Conservation (phyloP, 1,140 invertebrate species). For the Solen grandis region DNA sequence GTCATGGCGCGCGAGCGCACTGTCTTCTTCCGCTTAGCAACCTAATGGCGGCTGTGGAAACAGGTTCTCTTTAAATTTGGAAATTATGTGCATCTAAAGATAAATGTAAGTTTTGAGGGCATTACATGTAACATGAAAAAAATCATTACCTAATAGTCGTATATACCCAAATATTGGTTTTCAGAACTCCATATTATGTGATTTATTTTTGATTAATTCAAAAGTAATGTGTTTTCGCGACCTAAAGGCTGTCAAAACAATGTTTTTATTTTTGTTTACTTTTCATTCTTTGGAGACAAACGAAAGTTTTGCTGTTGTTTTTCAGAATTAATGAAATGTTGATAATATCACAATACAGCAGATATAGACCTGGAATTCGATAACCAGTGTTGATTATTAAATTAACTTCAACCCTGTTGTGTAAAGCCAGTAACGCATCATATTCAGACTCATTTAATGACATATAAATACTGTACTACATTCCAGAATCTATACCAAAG, state of each 20-base stretch:
- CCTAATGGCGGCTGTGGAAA: conserved; percentile 52
- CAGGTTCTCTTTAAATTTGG: not conserved
- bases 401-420: not conserved
- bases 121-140: not conserved
- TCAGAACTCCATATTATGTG: not conserved
- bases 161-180: not conserved
- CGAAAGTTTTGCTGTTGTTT: not conserved
- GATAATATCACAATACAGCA: not conserved
- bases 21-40: conserved; percentile 71
- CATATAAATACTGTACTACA: not conserved
- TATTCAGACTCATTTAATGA: not conserved
- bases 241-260: not conserved
- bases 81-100: not conserved
- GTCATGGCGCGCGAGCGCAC: not conserved
- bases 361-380: not conserved
- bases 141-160: not conserved
- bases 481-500: too few relatives aligned
- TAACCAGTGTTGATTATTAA: not conserved
- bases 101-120: not conserved
- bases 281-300: not conserved
- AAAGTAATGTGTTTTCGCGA: not conserved
- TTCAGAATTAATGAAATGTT: not conserved
- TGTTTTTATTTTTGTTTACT: not conserved
- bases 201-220: not conserved
- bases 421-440: not conserved